Evolutionary conservation across 1,140 invertebrate genomes (phyloP).

Genomic region (Drosophila asahinai): DNA sequence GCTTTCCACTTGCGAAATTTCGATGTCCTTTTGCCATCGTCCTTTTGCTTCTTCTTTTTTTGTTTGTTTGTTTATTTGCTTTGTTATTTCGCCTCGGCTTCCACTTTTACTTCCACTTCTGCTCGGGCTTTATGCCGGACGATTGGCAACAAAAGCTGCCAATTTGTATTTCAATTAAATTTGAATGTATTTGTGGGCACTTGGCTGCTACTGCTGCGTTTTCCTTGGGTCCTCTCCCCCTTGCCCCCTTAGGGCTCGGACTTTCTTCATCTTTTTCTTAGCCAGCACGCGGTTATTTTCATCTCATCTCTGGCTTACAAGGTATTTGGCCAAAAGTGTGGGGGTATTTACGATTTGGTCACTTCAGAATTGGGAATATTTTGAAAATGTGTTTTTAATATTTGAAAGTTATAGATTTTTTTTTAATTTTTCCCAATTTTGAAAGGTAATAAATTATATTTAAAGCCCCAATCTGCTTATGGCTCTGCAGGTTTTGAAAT

Average conservation of each 20-base stretch:
- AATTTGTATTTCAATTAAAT: conserved; percentile 79
- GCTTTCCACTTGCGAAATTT: conserved; percentile 48
- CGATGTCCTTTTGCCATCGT: conserved; percentile 9
- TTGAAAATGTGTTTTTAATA: background rate
- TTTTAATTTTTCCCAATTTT: too few species aligned
- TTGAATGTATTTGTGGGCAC: conserved; percentile 67
- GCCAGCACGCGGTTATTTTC: background rate
- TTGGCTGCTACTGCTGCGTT: conserved; percentile 40
- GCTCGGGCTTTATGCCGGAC: conserved; percentile 46
- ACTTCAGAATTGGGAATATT: background rate
- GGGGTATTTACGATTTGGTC: background rate
- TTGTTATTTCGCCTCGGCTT: conserved; percentile 45
- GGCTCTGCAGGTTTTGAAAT: too few species aligned
- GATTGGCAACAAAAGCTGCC: conserved; percentile 65
- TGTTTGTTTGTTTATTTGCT: conserved; percentile 49
- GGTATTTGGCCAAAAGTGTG: background rate
- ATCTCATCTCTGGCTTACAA: background rate
- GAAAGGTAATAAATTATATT: too few species aligned
- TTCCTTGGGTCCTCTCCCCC: background rate
- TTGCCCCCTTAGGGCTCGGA: background rate
- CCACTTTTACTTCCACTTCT: conserved; percentile 19
- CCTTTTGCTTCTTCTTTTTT: conserved; percentile 1
- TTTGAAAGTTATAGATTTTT: background rate
- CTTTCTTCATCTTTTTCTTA: background rate
- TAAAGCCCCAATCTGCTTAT: too few species aligned